phyloP scores from a whole-genome alignment of 2,797 vertebrate genomes.

The Huso huso region DNA sequence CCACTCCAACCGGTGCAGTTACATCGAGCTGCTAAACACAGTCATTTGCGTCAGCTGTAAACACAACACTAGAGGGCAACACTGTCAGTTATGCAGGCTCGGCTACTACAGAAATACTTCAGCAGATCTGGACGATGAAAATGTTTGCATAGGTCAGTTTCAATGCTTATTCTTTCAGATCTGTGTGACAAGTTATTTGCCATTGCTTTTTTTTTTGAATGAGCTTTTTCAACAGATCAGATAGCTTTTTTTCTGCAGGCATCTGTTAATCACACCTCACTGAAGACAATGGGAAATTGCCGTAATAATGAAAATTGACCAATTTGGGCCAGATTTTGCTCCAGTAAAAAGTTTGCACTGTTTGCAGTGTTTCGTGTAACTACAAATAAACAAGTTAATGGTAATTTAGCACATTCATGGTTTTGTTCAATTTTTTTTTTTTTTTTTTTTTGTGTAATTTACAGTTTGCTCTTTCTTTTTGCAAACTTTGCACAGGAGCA shows the following conservation, averaged over 20 bases:
- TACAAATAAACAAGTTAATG: no score
- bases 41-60: conserved; percentile 99
- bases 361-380: no score
- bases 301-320: not conserved
- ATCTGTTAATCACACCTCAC: conserved; percentile 16
- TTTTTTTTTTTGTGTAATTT: no score
- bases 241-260: conserved; percentile 8
- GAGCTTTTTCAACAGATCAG: conserved; percentile 18
- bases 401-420: no score
- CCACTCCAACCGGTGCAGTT: conserved; percentile 99
- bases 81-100: conserved; percentile 98
- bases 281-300: conserved; percentile 22
- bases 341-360: no score
- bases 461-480: no score
- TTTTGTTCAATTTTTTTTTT: no score
- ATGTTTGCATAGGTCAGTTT: conserved; percentile 99
- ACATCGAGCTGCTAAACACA: conserved; percentile 96
- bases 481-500: no score
- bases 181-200: conserved; percentile 22
- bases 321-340: not conserved
- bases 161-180: conserved; percentile 19
- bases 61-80: conserved; percentile 99
- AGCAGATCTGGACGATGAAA: conserved; percentile 95
- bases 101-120: conserved; percentile 98
- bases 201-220: conserved; percentile 20